Conservation (phyloP, 2,888 invertebrate species). For the Eupithecia insigniata region DNA sequence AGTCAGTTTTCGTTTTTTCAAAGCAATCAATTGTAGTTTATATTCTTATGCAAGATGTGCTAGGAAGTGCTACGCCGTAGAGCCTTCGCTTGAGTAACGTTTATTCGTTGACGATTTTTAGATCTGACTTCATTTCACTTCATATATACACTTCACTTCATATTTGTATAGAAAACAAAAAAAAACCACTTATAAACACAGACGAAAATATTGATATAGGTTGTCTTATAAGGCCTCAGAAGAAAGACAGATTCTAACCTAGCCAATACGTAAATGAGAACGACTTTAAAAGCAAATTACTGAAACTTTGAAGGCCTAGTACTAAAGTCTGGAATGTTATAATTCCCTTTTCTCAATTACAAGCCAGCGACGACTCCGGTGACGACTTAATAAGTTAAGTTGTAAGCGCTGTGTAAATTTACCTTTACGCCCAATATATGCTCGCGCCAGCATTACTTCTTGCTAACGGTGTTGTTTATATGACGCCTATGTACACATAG, state of each 20-base stretch:
- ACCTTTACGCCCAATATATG: slow-evolving; percentile 78
- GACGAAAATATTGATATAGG: too few relatives aligned
- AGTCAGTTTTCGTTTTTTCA: too few relatives aligned
- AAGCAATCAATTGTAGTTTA: too few relatives aligned
- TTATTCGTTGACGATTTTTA: too few relatives aligned
- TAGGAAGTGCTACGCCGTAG: neutral
- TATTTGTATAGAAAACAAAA: too few relatives aligned
- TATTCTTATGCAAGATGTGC: neutral
- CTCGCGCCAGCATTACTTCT: slow-evolving; percentile 75
- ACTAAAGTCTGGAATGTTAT: slow-evolving; percentile 62
- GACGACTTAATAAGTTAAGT: slow-evolving; percentile 81
- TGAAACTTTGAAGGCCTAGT: slow-evolving; percentile 22
- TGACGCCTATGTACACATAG: slow-evolving; percentile 59
- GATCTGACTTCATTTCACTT: too few relatives aligned
- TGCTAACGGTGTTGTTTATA: slow-evolving; percentile 78
- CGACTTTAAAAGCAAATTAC: neutral
- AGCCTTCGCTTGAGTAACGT: too few relatives aligned
- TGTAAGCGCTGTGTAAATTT: slow-evolving; percentile 81
- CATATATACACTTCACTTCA: too few relatives aligned
- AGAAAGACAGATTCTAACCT: neutral
- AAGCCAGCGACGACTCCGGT: slow-evolving; percentile 57
- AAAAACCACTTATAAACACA: too few relatives aligned
- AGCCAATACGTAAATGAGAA: neutral
- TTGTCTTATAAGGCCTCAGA: neutral
- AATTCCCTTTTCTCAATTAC: slow-evolving; percentile 60